Base-by-base conservation (phyloP, 1,140 invertebrate species). In the Helicoverpa armigera region DNA sequence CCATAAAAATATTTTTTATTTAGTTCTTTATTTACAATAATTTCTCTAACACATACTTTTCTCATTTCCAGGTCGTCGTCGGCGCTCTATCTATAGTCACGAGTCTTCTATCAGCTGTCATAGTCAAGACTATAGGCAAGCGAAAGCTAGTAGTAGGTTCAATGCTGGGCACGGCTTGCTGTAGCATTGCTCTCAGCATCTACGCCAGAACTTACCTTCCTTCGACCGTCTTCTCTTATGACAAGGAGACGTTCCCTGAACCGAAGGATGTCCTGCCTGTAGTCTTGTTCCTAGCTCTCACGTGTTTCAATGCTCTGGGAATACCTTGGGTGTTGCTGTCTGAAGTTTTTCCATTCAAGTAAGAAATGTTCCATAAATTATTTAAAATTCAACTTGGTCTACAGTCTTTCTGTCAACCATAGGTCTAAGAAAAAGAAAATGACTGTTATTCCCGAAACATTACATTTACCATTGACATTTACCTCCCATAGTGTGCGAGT, bases 291-390 rank as follows among this genome's bases (percentile, higher is more conserved):
- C 87, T 93, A 61, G 18, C 88, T 70, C 86, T 94, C 0, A 91
- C 94, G 0, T 90, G 89, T 12, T 93, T 92, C 67, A 91, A 86
- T 7, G 88, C 89, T 43, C 79, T 94, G 61, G 94, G 92, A 0
- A 94, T 95, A 80, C 94, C 94, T 3, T 95, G 94, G 94, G 87
- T 94, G 11, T 81, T 95, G 43, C 72, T 95, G 13, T 94, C 92
- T 7, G 94, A 95, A 83, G 91, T 95, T 0, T 95, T 95, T 80
- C 92, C 94, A 0, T 95, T 95, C 81, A 94, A 88, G 94, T 94
- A 87, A 86, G 48, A 61, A 56, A 63, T 51, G 12, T 0, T 14
- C n/a, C 16, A 2, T 54, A 54, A 23, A 16, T 54, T 53, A 67
- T 10, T 31, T 43, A 14, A 61, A 23, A 61, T 2, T 9, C 1